Evolutionary conservation across 2,888 invertebrate genomes (phyloP).

Genomic region (Muscina levida): DNA sequence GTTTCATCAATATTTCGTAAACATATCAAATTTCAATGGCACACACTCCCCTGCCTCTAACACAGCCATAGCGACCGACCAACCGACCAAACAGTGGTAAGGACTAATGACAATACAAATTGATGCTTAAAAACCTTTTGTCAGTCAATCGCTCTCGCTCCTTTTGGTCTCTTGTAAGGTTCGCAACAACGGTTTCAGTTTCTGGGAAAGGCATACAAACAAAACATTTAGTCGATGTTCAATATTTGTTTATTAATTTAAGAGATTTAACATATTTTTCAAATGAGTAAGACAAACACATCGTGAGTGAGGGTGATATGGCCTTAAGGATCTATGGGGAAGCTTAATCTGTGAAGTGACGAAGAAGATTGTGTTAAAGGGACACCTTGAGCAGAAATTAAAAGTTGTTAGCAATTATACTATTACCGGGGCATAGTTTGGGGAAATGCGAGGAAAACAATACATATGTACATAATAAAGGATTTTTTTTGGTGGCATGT

Average conservation of each 20-base stretch:
- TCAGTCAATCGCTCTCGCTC: background rate
- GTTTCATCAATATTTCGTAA: slow-evolving; percentile 63
- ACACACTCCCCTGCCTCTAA: slow-evolving; percentile 30
- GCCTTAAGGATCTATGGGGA: too few relatives aligned
- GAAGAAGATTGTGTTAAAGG: too few relatives aligned
- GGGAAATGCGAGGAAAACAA: too few relatives aligned
- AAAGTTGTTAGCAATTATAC: too few relatives aligned
- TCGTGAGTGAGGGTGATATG: too few relatives aligned
- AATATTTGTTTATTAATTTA: slow-evolving; percentile 31
- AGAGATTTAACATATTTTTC: slow-evolving; percentile 22
- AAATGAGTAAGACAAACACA: background rate
- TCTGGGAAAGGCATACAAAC: slow-evolving; percentile 36
- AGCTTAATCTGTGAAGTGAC: too few relatives aligned
- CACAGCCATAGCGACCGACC: background rate
- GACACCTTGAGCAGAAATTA: too few relatives aligned
- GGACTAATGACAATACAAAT: slow-evolving; percentile 58
- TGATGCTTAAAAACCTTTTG: slow-evolving; percentile 50
- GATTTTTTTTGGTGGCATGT: too few relatives aligned
- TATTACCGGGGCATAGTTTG: too few relatives aligned
- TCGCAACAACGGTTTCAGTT: slow-evolving; percentile 44
- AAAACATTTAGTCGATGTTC: background rate
- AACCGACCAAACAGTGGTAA: slow-evolving; percentile 9
- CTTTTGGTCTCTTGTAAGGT: background rate
- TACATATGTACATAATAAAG: too few relatives aligned
- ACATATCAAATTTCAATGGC: slow-evolving; percentile 64